phyloP scores from a whole-genome alignment of 1,140 invertebrate genomes.

The Oreohelix idahoensis region DNA sequence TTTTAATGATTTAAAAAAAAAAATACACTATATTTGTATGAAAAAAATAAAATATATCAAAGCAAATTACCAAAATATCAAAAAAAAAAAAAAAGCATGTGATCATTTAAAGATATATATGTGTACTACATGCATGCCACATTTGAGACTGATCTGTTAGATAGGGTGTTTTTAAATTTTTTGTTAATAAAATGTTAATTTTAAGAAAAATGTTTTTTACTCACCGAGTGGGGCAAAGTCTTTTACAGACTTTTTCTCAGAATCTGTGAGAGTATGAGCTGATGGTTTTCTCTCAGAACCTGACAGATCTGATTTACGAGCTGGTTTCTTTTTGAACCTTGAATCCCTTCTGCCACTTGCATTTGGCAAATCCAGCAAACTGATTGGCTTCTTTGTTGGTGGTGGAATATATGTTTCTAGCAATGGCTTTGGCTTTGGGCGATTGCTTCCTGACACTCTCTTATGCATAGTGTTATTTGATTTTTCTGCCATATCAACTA shows the following conservation, averaged over 20 bases:
- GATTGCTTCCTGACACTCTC: background rate
- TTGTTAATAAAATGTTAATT: no score
- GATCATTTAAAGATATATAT: no score
- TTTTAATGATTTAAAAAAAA: no score
- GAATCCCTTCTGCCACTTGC: background rate
- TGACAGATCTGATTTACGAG: background rate
- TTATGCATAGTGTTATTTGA: background rate
- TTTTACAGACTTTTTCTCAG: background rate
- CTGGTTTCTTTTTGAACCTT: background rate
- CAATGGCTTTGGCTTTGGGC: conserved; percentile 11
- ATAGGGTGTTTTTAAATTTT: no score
- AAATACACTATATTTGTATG: no score
- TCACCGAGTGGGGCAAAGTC: no score
- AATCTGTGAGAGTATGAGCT: background rate
- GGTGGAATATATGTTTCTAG: conserved; percentile 14
- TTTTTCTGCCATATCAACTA: conserved; percentile 14
- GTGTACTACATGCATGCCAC: no score
- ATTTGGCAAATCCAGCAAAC: conserved; percentile 18
- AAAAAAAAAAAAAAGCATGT: no score
- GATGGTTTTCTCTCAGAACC: background rate
- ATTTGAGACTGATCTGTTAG: no score
- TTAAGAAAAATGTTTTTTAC: no score
- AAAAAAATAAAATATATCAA: no score
- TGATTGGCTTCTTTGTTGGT: conserved; percentile 5
- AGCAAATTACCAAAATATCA: no score